These are phyloP conservation scores for Dynastes hyllus DNA, from an alignment of 2,888 invertebrate species.

Conservation along the genomic window DNA sequence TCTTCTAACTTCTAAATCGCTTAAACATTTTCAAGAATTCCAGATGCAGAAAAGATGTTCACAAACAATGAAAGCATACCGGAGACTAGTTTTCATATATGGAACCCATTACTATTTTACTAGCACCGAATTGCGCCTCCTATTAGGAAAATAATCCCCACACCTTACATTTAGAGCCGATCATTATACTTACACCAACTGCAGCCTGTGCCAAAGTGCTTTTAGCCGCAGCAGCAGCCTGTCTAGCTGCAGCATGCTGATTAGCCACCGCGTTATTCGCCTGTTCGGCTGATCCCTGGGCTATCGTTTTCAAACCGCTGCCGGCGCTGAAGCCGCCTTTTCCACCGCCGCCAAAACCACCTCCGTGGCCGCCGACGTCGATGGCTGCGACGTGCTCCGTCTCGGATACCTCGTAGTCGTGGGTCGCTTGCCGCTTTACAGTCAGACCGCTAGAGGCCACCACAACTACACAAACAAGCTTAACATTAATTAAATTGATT, in stretches of 20 bases:
- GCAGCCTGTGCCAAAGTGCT: slow-evolving; percentile 81
- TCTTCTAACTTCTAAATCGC: too few species aligned
- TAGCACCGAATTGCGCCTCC: not conserved
- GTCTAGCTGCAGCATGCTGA: slow-evolving; percentile 80
- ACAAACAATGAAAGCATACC: too few species aligned
- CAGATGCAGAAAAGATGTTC: too few species aligned
- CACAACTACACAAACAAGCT: slow-evolving; percentile 3
- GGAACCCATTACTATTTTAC: too few species aligned
- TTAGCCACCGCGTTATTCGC: slow-evolving; percentile 78
- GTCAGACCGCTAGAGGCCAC: slow-evolving; percentile 13
- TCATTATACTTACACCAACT: slow-evolving; percentile 71
- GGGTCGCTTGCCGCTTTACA: slow-evolving; percentile 7
- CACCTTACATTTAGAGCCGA: too few species aligned
- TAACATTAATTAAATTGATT: slow-evolving; percentile 4
- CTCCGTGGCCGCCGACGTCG: slow-evolving; percentile 27
- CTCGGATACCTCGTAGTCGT: slow-evolving; percentile 40
- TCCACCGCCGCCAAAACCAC: slow-evolving; percentile 57
- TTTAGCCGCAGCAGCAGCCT: slow-evolving; percentile 82
- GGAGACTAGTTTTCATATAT: too few species aligned
- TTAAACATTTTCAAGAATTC: too few species aligned
- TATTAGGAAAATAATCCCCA: not conserved
- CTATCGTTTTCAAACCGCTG: slow-evolving; percentile 77
- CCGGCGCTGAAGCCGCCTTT: slow-evolving; percentile 77
- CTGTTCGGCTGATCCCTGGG: slow-evolving; percentile 80
- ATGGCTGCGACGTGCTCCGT: slow-evolving; percentile 28